Percentiles rank a stretch among this genome's conserved stretches.
These are phyloP conservation scores for Ptychochromis oligacanthus DNA, from an alignment of 2,113 vertebrate genomes.

Conservation along the genomic window DNA sequence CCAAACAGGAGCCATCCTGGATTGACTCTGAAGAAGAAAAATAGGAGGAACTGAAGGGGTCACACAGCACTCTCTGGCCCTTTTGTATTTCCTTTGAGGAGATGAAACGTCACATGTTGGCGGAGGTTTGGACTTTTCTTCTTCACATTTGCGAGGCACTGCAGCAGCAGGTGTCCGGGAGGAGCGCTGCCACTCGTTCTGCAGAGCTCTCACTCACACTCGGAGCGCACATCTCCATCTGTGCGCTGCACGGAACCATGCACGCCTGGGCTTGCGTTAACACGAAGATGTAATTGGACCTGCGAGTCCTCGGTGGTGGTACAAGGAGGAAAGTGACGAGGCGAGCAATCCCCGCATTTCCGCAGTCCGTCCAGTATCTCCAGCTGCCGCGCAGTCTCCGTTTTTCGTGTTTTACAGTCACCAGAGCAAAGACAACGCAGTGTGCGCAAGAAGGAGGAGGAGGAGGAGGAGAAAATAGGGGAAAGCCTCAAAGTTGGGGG, in stretches of 20 bases:
- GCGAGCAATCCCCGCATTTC: constrained; percentile 22
- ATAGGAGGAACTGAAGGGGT: neutral
- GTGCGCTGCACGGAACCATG: constrained; percentile 4
- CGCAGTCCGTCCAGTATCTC: neutral
- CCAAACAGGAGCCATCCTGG: constrained; percentile 61
- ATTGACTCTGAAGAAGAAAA: neutral
- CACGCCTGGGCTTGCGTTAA: neutral
- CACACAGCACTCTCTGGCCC: constrained; percentile 4
- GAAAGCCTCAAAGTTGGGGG: constrained; percentile 43
- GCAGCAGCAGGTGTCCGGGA: constrained; percentile 38
- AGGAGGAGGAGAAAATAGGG: neutral
- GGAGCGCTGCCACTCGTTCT: neutral
- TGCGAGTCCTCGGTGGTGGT: neutral
- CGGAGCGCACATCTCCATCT: constrained; percentile 36
- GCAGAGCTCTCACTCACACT: constrained; percentile 8
- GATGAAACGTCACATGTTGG: constrained; percentile 33
- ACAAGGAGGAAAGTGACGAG: neutral
- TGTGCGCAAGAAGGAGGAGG: constrained; percentile 1
- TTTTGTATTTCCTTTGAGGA: neutral
- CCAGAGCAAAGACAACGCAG: constrained; percentile 12
- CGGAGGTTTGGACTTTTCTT: constrained; percentile 4
- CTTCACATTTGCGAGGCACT: neutral
- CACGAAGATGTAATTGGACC: neutral
- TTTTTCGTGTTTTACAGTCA: neutral
- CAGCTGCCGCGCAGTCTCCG: neutral